A percentile compares a stretch with the other conserved stretches of the same genome.
Conservation (phyloP, 2,888 invertebrate species). For the Ernsta delagoae region DNA sequence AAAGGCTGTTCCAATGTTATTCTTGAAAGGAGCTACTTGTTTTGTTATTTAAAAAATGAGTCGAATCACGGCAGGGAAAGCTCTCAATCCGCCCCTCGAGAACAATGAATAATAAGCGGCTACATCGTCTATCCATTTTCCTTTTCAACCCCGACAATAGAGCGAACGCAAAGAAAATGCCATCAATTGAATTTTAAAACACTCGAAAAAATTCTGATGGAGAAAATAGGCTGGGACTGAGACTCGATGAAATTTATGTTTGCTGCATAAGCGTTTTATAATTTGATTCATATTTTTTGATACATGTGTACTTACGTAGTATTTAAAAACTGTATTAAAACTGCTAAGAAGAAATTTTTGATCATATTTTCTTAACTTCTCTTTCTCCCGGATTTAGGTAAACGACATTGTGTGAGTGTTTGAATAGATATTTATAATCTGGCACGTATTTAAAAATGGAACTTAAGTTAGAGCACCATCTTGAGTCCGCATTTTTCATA, state of each 20-base stretch:
- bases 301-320: too few relatives aligned
- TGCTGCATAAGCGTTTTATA: slow-evolving; percentile 8
- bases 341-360: too few relatives aligned
- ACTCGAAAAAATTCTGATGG: slow-evolving; percentile 58
- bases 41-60: slow-evolving; percentile 80
- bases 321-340: too few relatives aligned
- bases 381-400: too few relatives aligned
- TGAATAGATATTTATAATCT: too few relatives aligned
- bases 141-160: slow-evolving; percentile 71
- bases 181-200: slow-evolving; percentile 79
- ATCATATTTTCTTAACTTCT: too few relatives aligned
- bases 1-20: slow-evolving; percentile 54
- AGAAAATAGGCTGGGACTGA: background rate
- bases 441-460: too few relatives aligned
- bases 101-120: slow-evolving; percentile 81
- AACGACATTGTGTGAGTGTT: too few relatives aligned
- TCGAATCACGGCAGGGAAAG: slow-evolving; percentile 72
- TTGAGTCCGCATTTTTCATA: too few relatives aligned
- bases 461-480: too few relatives aligned
- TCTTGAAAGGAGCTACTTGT: slow-evolving; percentile 67
- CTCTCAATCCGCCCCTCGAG: slow-evolving; percentile 57
- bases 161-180: slow-evolving; percentile 67
- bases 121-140: slow-evolving; percentile 80
- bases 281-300: too few relatives aligned
- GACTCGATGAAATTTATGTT: slow-evolving; percentile 5